Percentiles rank a stretch among this genome's conserved stretches.
Conservation (phyloP, 1,140 invertebrate species). For the Rhizoglyphus robini region DNA sequence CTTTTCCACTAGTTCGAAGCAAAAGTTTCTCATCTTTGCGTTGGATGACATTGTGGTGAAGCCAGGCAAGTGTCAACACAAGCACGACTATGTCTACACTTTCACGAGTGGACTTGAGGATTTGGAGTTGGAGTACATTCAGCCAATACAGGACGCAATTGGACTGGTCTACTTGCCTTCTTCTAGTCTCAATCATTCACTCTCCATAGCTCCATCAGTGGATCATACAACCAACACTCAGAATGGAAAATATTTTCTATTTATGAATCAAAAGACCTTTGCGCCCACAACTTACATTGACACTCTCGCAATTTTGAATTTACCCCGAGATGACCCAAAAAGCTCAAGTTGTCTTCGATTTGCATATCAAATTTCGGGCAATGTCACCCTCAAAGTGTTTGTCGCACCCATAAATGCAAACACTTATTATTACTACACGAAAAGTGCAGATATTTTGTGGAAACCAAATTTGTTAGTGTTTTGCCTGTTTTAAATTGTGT, state of each 20-base stretch:
- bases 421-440: not conserved
- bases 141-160: not conserved
- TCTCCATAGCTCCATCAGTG: not conserved
- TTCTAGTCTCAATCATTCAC: no score
- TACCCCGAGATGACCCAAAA: not conserved
- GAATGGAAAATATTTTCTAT: constrained; percentile 9
- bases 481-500: not conserved
- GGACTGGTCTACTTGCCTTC: not conserved
- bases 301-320: not conserved
- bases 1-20: not conserved
- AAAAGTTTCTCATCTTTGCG: constrained; percentile 4
- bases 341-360: not conserved
- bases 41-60: constrained; percentile 18
- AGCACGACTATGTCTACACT: not conserved
- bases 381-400: not conserved
- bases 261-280: not conserved
- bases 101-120: not conserved
- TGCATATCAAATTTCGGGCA: not conserved
- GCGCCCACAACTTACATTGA: not conserved
- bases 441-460: not conserved
- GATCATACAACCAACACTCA: constrained; percentile 6
- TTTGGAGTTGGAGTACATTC: not conserved
- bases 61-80: not conserved
- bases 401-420: not conserved
- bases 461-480: no score